Evolutionary conservation across 2,797 vertebrate species (phyloP).

Genomic region (Aphelocoma californica): DNA sequence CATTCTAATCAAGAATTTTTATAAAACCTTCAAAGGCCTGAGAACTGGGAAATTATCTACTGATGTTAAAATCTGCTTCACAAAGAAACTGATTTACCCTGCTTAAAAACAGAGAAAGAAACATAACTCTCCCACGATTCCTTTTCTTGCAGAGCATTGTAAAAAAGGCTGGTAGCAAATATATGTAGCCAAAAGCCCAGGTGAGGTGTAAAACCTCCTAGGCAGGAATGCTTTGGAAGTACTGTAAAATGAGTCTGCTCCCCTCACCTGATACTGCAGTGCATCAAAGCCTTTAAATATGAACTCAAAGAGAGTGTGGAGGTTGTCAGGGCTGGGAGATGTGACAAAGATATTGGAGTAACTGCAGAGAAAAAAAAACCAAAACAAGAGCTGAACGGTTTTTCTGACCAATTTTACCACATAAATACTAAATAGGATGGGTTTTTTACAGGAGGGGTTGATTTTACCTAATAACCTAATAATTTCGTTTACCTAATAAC

Average conservation of each 20-base stretch:
- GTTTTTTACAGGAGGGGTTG: background rate
- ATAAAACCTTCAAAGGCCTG: background rate
- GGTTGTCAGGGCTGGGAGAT: slow-evolving; percentile 96
- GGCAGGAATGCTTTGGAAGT: fast-evolving
- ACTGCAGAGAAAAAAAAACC: slow-evolving; percentile 71
- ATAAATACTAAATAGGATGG: background rate
- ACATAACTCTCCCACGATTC: background rate
- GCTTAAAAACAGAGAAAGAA: background rate
- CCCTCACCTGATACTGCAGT: slow-evolving; percentile 90
- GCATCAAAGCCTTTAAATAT: slow-evolving; percentile 97
- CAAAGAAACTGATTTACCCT: background rate
- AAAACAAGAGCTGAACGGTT: background rate
- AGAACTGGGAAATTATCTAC: background rate
- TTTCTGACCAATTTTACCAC: background rate
- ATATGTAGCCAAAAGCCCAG: background rate
- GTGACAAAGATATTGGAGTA: slow-evolving; percentile 99
- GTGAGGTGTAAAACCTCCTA: background rate
- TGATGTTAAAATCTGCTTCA: background rate
- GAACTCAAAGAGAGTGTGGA: slow-evolving; percentile 97
- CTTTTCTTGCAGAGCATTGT: background rate
- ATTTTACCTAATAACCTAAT: background rate
- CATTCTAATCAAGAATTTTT: background rate
- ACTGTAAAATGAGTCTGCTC: background rate
- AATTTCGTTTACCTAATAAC: background rate
- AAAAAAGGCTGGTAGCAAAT: background rate